Percentiles rank a stretch among this genome's conserved stretches.
Evolutionary conservation across 1,140 invertebrate species (phyloP).

Genomic region (Bombus haemorrhoidalis): DNA sequence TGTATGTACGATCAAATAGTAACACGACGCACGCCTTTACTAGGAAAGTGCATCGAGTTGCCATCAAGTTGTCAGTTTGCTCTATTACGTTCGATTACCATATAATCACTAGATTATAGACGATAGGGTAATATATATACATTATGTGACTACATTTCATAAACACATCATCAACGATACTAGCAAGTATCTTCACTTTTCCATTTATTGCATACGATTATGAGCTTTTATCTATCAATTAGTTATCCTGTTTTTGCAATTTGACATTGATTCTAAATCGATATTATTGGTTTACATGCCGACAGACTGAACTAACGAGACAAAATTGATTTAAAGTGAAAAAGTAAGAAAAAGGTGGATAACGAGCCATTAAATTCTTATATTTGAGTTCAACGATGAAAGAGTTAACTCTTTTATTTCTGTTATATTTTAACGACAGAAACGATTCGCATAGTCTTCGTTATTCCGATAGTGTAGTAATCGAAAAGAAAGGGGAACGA

Average conservation of each 20-base stretch:
- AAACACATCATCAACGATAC: not conserved
- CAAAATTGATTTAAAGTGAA: not conserved
- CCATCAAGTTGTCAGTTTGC: conserved; percentile 37
- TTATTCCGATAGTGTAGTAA: not conserved
- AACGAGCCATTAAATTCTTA: not conserved
- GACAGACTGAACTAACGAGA: not conserved
- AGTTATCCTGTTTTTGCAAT: too few species aligned
- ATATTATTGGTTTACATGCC: not conserved
- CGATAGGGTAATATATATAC: conserved; percentile 8
- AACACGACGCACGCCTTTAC: conserved; percentile 24
- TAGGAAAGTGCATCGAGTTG: conserved; percentile 39
- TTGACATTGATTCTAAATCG: not conserved
- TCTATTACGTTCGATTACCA: conserved; percentile 56
- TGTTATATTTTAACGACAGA: not conserved
- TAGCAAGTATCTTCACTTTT: not conserved
- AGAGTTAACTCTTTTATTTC: not conserved
- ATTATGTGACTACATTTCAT: not conserved
- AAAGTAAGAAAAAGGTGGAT: not conserved
- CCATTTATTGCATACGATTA: too few species aligned
- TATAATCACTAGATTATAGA: not conserved
- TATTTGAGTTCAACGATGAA: not conserved
- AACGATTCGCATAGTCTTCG: not conserved
- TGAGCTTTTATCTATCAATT: too few species aligned
- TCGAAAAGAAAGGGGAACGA: conserved; percentile 31
- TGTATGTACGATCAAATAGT: conserved; percentile 31